Percentiles rank a stretch among this genome's conserved stretches.
Conservation (phyloP, 1,140 invertebrate genomes). For the Vanessa tameamea region DNA sequence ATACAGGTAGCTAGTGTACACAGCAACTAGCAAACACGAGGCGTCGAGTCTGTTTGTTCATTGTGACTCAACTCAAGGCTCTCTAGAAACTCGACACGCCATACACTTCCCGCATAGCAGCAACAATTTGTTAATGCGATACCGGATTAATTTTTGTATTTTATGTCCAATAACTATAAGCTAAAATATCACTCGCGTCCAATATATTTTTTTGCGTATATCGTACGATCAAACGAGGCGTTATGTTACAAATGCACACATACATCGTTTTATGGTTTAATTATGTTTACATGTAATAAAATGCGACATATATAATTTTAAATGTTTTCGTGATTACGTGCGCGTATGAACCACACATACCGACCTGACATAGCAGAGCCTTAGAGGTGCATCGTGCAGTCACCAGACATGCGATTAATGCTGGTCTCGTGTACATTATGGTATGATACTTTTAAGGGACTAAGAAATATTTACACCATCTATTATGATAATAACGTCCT, state of each 20-base stretch:
- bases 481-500: no score
- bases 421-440: no score
- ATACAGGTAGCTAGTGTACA: slow-evolving; percentile 33
- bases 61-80: slow-evolving; percentile 36
- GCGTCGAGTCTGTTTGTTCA: slow-evolving; percentile 45
- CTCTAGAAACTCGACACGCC: slow-evolving; percentile 17
- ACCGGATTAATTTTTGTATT: not conserved
- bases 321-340: not conserved
- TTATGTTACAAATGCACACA: slow-evolving; percentile 1
- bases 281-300: slow-evolving; percentile 4
- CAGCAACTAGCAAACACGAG: slow-evolving; percentile 21
- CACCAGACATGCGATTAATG: not conserved
- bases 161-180: not conserved
- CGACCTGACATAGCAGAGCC: not conserved
- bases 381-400: not conserved
- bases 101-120: not conserved
- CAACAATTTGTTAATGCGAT: not conserved
- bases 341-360: not conserved
- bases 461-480: no score
- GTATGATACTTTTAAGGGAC: no score
- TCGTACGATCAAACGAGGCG: not conserved
- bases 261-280: not conserved
- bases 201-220: not conserved
- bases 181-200: not conserved
- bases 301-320: slow-evolving; percentile 16